Conservation (phyloP, 2,113 vertebrate species). For the Heloderma charlesbogerti region DNA sequence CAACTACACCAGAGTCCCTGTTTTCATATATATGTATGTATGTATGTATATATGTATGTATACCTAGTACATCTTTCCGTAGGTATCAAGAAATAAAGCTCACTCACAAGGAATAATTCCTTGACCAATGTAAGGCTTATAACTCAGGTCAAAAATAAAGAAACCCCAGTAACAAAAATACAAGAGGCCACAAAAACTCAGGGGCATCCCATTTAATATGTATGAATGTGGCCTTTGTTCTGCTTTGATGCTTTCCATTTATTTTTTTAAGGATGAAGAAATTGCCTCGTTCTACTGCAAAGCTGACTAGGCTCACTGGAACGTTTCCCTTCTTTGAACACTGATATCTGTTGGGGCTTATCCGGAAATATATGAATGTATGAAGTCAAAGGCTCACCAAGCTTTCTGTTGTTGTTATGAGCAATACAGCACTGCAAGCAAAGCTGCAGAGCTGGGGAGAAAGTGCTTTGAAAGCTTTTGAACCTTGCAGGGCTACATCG, state of each 20-base stretch:
- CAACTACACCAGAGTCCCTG: too few relatives aligned
- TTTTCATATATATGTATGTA: too few relatives aligned
- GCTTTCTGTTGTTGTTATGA: too few relatives aligned
- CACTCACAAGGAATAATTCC: too few relatives aligned
- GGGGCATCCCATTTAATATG: background rate
- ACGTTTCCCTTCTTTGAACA: background rate
- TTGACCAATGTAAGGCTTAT: too few relatives aligned
- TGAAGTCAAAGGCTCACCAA: background rate
- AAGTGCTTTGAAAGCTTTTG: background rate
- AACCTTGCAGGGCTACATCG: too few relatives aligned
- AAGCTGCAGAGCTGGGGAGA: background rate
- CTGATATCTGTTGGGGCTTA: background rate
- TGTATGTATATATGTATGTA: too few relatives aligned
- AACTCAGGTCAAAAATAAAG: background rate
- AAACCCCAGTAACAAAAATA: background rate
- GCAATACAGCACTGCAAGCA: too few relatives aligned
- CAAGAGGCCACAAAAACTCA: background rate
- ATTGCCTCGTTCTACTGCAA: background rate
- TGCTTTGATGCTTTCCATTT: background rate
- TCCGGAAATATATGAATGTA: background rate
- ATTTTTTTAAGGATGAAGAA: background rate
- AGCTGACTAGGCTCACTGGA: background rate
- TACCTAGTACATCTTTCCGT: too few relatives aligned
- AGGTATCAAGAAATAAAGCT: too few relatives aligned
- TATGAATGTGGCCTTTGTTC: background rate